A percentile compares a stretch with the other conserved stretches of the same genome.
Evolutionary conservation across 2,888 invertebrate species (phyloP).

Genomic region (Heliconius cydno): DNA sequence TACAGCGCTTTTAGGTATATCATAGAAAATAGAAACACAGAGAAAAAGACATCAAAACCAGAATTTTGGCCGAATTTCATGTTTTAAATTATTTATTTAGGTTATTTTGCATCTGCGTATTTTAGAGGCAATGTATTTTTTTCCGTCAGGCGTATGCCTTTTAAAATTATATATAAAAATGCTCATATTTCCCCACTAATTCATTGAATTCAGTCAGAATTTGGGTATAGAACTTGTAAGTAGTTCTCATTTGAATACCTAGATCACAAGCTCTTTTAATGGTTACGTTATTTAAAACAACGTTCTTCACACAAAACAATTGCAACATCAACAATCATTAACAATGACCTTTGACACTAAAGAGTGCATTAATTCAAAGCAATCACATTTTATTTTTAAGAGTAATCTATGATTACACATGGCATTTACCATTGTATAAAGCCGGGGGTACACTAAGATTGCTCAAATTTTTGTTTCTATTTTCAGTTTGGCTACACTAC

Average conservation of each 20-base stretch:
- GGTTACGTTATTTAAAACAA: not conserved
- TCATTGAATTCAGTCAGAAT: no score
- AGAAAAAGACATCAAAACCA: no score
- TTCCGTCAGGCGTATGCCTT: no score
- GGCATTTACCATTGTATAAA: constrained; percentile 25
- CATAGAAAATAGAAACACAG: no score
- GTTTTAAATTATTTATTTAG: no score
- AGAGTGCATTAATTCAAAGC: constrained; percentile 33
- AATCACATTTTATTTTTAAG: constrained; percentile 38
- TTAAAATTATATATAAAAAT: no score
- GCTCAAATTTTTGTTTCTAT: not conserved
- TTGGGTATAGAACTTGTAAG: no score
- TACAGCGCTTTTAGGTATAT: no score
- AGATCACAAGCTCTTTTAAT: not conserved
- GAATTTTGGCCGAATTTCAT: no score
- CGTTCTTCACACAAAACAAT: not conserved
- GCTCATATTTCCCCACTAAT: no score
- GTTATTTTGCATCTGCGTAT: no score
- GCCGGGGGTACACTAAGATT: not conserved
- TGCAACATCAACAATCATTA: constrained; percentile 19
- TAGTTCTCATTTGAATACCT: not conserved
- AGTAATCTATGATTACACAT: constrained; percentile 30
- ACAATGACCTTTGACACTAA: constrained; percentile 33
- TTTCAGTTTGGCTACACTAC: not conserved
- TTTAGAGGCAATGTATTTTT: no score